Evolutionary conservation across 1,140 invertebrate genomes (phyloP), one percentile per base, ranked within the genome.

Genomic region (Drosophila bipectinata): DNA sequence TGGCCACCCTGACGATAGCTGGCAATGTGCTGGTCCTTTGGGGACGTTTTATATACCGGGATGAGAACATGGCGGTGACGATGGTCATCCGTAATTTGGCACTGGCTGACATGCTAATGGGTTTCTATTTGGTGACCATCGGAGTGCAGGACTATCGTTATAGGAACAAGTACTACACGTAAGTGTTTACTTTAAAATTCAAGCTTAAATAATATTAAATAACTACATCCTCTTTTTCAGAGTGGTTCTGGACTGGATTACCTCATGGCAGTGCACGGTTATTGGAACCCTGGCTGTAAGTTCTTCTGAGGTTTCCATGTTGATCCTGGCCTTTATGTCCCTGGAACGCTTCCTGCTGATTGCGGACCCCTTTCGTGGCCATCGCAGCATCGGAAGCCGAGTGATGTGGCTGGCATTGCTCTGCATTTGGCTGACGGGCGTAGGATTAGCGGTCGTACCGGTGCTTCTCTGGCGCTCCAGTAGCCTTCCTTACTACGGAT

Each of bases 71-170:
- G 47, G 92, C 93, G 0, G 90, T 95, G 0, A 94, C 94, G 47
- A 92, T 95, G 53, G 92, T 96, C 30, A 95, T 97, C 59, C 93
- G 94, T 47, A 96, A 96, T 91, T 92, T 97, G 37, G 95, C 96
- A 48, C 93, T 95, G n/a, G 94, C 96, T 5, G 96, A 97, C 91
- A 93, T 96, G 72, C 90, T 97, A 14, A 97, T 97, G 95, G 96
- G 96, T 1, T 87, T 97, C 47, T 97, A 97, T 91, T 92, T 97
- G 57, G 83, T 96, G 10, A 93, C 95, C 49, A 95, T 97, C 72
- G 96, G 94, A 4, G 89, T 94, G 30, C 93, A 95, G 76, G 96
- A 97, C 87, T 81, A 93, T 28, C 92, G 92, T 51, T 96, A 93
- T 81, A 92, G 95, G 15, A 93, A 94, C 53, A 92, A 92, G 47